A percentile compares a stretch with the other conserved stretches of the same genome.
phyloP scores from a whole-genome alignment of 2,797 vertebrate genomes.

The Nasua narica region DNA sequence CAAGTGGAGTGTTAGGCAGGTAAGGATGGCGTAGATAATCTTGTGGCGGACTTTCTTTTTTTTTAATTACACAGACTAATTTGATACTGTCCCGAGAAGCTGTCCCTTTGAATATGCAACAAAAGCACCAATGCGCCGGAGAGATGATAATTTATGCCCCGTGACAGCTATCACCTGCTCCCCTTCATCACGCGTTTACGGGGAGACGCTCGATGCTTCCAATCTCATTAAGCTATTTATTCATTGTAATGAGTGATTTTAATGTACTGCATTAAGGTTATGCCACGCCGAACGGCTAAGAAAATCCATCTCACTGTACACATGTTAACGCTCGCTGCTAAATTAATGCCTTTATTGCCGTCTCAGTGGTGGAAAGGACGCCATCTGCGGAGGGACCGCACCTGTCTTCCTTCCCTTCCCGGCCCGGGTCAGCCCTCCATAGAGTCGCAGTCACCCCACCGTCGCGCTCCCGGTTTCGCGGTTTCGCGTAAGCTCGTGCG shows the following conservation, averaged over 20 bases:
- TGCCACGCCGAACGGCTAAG: conserved; percentile 83
- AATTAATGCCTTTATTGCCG: conserved; percentile 85
- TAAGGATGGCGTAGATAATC: conserved; percentile 77
- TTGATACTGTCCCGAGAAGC: conserved; percentile 87
- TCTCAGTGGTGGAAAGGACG: conserved; percentile 82
- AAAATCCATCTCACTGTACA: conserved; percentile 81
- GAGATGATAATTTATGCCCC: conserved; percentile 87
- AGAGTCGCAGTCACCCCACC: not conserved
- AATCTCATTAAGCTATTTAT: conserved; percentile 90
- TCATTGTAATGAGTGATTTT: conserved; percentile 89
- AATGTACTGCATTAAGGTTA: conserved; percentile 83
- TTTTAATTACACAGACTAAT: conserved; percentile 84
- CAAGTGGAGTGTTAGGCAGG: conserved; percentile 29
- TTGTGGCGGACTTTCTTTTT: conserved; percentile 83
- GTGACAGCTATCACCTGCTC: conserved; percentile 82
- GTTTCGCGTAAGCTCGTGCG: not conserved
- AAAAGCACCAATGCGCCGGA: conserved; percentile 82
- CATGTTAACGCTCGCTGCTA: conserved; percentile 81
- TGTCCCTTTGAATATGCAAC: conserved; percentile 89
- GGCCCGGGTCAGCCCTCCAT: conserved; percentile 27
- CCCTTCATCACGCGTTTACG: conserved; percentile 84
- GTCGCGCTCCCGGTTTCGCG: not conserved
- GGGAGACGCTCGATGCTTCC: conserved; percentile 83
- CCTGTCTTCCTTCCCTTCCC: conserved; percentile 70
- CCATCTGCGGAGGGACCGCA: conserved; percentile 80